phyloP scores from a whole-genome alignment of 2,888 invertebrate genomes.

The Himalopsyche kuldschensis region DNA sequence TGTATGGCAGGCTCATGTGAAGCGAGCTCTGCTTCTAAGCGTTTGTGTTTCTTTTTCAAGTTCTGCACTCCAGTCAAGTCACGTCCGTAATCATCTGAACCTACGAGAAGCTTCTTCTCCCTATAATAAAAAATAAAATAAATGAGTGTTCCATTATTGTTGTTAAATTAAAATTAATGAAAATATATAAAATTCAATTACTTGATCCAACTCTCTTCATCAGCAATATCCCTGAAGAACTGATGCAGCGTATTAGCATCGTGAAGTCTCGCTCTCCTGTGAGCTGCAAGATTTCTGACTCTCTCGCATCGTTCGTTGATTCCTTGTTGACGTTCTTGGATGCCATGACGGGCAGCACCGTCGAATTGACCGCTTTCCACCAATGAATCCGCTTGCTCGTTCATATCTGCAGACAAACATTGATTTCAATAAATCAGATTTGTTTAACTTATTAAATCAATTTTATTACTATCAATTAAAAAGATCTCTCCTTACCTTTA shows the following conservation, averaged over 20 bases:
- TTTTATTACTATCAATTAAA: too few species aligned
- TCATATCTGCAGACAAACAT: slow-evolving; percentile 70
- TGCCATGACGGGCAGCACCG: slow-evolving; percentile 90
- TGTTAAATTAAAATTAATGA: background rate
- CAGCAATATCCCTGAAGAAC: slow-evolving; percentile 98
- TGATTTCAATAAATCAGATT: background rate
- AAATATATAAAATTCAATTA: slow-evolving; percentile 43
- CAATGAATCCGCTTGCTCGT: slow-evolving; percentile 92
- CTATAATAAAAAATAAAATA: slow-evolving; percentile 48
- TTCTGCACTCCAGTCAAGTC: slow-evolving; percentile 98
- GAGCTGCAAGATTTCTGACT: slow-evolving; percentile 88
- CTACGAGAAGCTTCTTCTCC: slow-evolving; percentile 96
- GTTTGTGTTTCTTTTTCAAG: slow-evolving; percentile 97
- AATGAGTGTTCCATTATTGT: background rate
- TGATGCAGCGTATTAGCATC: slow-evolving; percentile 98
- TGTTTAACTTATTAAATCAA: too few species aligned
- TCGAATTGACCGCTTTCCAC: slow-evolving; percentile 98
- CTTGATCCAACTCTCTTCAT: slow-evolving; percentile 99
- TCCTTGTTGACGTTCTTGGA: slow-evolving; percentile 90
- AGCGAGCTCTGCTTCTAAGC: slow-evolving; percentile 96
- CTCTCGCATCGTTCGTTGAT: slow-evolving; percentile 97
- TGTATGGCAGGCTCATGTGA: slow-evolving; percentile 97
- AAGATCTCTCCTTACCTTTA: slow-evolving; percentile 61
- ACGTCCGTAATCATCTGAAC: slow-evolving; percentile 97
- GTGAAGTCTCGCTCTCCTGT: slow-evolving; percentile 87